Percentiles rank a stretch among this genome's conserved stretches.
These are phyloP conservation scores for Sinhomidia bicolor DNA, from an alignment of 2,888 invertebrate genomes.

Conservation along the genomic window DNA sequence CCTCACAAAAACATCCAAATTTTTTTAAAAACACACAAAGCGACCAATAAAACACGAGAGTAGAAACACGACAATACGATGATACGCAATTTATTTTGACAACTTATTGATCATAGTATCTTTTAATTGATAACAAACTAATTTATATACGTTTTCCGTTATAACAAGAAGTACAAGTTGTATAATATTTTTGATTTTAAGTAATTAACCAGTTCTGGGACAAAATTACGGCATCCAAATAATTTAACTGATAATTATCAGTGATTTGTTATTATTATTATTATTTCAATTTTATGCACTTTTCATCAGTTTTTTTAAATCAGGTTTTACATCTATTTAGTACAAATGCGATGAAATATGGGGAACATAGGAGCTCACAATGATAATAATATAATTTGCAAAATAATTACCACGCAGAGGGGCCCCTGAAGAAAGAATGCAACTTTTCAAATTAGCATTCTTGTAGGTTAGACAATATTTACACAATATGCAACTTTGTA, in stretches of 20 bases:
- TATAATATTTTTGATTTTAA: neutral
- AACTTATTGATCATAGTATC: neutral
- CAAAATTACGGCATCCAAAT: neutral
- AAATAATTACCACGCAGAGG: too few relatives aligned
- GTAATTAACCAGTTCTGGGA: neutral
- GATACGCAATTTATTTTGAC: conserved; percentile 5
- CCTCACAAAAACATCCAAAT: conserved; percentile 4
- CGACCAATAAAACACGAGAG: neutral
- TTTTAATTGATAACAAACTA: neutral
- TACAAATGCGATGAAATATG: neutral
- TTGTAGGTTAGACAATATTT: too few relatives aligned
- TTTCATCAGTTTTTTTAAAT: neutral
- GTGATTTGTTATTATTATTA: neutral
- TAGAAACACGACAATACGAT: neutral
- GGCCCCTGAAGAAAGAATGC: too few relatives aligned
- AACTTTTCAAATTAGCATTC: too few relatives aligned
- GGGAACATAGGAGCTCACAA: too few relatives aligned
- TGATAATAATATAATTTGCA: too few relatives aligned
- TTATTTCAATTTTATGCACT: neutral
- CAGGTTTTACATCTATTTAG: neutral
- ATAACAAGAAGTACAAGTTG: neutral
- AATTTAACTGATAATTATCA: neutral
- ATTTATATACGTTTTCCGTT: neutral
- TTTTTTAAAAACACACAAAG: neutral
- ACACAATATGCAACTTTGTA: too few relatives aligned